A percentile compares a stretch with the other conserved stretches of the same genome.
Evolutionary conservation across 2,888 invertebrate species (phyloP).

Genomic region (Spisula solida): DNA sequence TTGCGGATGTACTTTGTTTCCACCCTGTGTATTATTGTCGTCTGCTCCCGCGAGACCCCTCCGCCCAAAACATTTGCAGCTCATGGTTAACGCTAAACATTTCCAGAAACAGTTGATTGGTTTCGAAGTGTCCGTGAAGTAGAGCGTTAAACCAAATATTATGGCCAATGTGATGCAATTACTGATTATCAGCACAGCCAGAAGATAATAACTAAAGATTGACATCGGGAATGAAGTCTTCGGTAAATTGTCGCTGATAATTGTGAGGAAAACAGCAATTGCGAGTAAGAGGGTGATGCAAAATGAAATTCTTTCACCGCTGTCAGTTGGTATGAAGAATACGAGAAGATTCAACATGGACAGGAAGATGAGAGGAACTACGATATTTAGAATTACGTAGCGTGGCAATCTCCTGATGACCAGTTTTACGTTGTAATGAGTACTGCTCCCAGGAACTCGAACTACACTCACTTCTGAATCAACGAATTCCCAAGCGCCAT

Average conservation of each 20-base stretch:
- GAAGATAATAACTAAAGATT: not conserved
- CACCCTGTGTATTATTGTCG: not conserved
- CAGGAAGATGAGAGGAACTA: not conserved
- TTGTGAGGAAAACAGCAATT: slow-evolving; percentile 23
- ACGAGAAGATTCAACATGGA: not conserved
- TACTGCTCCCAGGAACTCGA: not conserved
- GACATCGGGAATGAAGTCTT: slow-evolving; percentile 22
- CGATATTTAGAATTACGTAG: not conserved
- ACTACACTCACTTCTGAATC: not conserved
- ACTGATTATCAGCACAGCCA: not conserved
- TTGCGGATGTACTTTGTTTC: not conserved
- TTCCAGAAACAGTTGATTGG: not conserved
- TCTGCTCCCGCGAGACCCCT: not conserved
- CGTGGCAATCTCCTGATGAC: not conserved
- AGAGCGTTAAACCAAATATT: not conserved
- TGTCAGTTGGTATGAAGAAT: not conserved
- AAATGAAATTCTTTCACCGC: slow-evolving; percentile 28
- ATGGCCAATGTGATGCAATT: not conserved
- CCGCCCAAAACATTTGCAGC: not conserved
- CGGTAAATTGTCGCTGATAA: slow-evolving; percentile 21
- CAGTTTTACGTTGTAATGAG: not conserved
- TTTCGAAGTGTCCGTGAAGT: not conserved
- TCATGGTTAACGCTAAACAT: not conserved
- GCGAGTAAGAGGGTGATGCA: slow-evolving; percentile 12
- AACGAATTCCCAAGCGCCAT: not conserved